A percentile compares a stretch with the other conserved stretches of the same genome.
phyloP scores from a whole-genome alignment of 2,113 vertebrate genomes.

The Mohoua ochrocephala region DNA sequence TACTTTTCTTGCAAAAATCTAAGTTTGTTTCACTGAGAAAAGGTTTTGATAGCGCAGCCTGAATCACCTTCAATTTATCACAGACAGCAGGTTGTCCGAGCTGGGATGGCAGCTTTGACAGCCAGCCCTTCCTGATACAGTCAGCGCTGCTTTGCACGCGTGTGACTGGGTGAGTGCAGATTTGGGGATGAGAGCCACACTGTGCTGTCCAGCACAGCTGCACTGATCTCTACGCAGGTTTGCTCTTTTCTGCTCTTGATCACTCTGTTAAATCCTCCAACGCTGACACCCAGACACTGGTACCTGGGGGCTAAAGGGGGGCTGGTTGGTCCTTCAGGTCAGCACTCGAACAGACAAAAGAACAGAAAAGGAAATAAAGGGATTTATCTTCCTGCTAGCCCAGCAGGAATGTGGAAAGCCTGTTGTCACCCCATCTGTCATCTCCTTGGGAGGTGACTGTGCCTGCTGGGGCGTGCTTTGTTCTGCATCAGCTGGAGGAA shows the following conservation, averaged over 20 bases:
- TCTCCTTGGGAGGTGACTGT: neutral
- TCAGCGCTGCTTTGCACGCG: neutral
- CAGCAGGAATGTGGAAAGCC: neutral
- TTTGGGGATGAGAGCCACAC: neutral
- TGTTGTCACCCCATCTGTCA: neutral
- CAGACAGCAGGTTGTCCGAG: neutral
- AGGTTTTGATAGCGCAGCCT: neutral
- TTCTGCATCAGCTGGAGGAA: neutral
- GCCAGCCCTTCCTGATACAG: neutral
- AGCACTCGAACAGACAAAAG: neutral
- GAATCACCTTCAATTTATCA: neutral
- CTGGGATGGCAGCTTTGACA: neutral
- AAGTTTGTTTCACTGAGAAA: neutral
- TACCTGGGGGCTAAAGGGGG: neutral
- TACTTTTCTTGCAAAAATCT: neutral
- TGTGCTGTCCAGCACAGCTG: neutral
- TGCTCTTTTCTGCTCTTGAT: neutral
- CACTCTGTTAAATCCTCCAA: fast-evolving
- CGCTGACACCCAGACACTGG: fast-evolving
- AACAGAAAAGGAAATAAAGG: neutral
- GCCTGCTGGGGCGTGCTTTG: neutral
- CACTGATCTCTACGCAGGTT: neutral
- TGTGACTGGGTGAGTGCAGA: neutral
- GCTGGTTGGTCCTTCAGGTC: neutral
- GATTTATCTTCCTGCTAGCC: neutral